These are phyloP conservation scores for Acanthisitta chloris DNA, from an alignment of 2,113 vertebrate species.

Conservation along the genomic window DNA sequence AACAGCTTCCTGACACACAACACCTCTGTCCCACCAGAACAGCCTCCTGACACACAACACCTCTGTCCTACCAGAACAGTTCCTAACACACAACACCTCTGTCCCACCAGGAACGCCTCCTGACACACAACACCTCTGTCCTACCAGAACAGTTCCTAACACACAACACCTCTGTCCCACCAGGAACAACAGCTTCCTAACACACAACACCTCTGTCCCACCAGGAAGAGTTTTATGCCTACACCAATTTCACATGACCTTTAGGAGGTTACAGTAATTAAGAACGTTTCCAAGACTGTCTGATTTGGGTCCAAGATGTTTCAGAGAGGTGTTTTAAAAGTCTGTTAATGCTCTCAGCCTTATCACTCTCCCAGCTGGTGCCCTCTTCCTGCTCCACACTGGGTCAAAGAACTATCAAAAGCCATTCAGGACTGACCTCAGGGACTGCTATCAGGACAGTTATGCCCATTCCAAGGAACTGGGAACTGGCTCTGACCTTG, in stretches of 20 bases:
- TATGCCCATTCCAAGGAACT: neutral
- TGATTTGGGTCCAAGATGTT: neutral
- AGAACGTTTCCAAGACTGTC: neutral
- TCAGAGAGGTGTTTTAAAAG: neutral
- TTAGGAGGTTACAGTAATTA: neutral
- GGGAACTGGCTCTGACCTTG: neutral
- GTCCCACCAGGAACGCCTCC: neutral
- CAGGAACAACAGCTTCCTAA: too few species aligned
- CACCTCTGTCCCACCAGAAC: neutral
- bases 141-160: too few species aligned
- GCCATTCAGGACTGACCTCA: neutral
- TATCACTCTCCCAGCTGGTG: neutral
- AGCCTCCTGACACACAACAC: too few species aligned
- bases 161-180: neutral
- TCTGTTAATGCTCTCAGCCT: neutral
- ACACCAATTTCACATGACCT: neutral
- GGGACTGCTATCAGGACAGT: fast-evolving
- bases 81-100: neutral
- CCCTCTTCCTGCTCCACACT: neutral
- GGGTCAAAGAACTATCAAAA: neutral
- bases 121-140: neutral
- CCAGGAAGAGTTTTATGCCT: neutral
- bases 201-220: neutral
- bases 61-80: neutral
- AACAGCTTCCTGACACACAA: too few species aligned